phyloP scores from a whole-genome alignment of 2,113 vertebrate species.

The Gyps fulvus region DNA sequence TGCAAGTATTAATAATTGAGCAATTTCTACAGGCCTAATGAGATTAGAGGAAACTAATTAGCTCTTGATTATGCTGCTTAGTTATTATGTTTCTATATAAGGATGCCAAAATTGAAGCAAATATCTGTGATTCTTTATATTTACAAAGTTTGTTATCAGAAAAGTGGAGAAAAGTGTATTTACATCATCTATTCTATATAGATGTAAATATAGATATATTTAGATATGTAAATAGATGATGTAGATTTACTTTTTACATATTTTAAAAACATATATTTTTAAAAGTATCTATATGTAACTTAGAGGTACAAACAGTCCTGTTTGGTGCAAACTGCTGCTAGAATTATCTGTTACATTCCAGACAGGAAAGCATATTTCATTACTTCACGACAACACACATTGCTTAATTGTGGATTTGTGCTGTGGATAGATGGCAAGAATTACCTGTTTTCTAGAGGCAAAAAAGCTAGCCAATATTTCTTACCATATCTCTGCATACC shows the following conservation, averaged over 20 bases:
- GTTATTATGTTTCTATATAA: background rate
- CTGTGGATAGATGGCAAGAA: background rate
- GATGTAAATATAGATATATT: background rate
- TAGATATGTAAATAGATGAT: background rate
- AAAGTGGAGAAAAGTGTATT: background rate
- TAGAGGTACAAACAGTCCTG: background rate
- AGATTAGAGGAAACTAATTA: conserved; percentile 24
- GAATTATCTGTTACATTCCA: background rate
- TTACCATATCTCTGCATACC: background rate
- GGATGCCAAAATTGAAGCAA: background rate
- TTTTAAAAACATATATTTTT: background rate
- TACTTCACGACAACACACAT: background rate
- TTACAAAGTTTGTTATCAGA: background rate
- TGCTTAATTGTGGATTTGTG: background rate
- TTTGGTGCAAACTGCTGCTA: background rate
- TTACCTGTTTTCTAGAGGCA: background rate
- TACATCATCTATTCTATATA: background rate
- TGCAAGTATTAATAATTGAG: conserved; percentile 38
- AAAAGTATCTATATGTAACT: background rate
- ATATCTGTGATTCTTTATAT: background rate
- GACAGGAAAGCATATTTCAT: background rate
- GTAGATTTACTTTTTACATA: background rate
- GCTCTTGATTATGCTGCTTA: conserved; percentile 3
- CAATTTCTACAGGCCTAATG: conserved; percentile 22
- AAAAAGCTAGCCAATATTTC: background rate